Evolutionary conservation across 2,797 vertebrate genomes (phyloP).

Genomic region (Sebastiscus tertius): DNA sequence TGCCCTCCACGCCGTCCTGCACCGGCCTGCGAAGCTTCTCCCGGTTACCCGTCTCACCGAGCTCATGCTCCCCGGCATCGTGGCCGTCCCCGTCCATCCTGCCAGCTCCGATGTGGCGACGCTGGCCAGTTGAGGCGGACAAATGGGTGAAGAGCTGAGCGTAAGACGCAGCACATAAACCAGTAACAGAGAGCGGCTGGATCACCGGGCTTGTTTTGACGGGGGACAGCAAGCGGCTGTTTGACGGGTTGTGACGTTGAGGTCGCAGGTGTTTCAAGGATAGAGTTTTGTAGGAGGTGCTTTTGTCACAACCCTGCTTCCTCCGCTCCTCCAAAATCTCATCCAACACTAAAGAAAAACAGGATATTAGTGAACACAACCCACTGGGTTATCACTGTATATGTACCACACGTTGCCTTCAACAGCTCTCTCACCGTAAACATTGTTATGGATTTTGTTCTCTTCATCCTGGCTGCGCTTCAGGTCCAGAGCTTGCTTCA

Average conservation of each 20-base stretch:
- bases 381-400: neutral
- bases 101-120: slow-evolving; percentile 69
- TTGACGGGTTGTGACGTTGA: slow-evolving; percentile 82
- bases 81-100: slow-evolving; percentile 81
- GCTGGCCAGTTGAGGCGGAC: slow-evolving; percentile 65
- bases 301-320: slow-evolving; percentile 79
- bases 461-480: slow-evolving; percentile 85
- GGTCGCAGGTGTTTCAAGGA: slow-evolving; percentile 85
- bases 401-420: neutral
- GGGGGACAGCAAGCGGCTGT: slow-evolving; percentile 81
- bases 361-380: neutral
- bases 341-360: slow-evolving; percentile 80
- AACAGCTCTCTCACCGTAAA: slow-evolving; percentile 80
- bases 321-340: slow-evolving; percentile 87
- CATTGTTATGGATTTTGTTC: slow-evolving; percentile 82
- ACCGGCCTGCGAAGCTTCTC: slow-evolving; percentile 77
- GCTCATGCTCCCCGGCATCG: slow-evolving; percentile 76
- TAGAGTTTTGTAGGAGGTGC: slow-evolving; percentile 67
- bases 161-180: slow-evolving; percentile 83
- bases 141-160: slow-evolving; percentile 83
- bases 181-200: slow-evolving; percentile 84
- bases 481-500: slow-evolving; percentile 90
- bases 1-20: slow-evolving; percentile 80
- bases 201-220: slow-evolving; percentile 81
- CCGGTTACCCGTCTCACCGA: slow-evolving; percentile 77